Evolutionary conservation across 2,113 vertebrate species (phyloP).

Genomic region (Passerina amoena): DNA sequence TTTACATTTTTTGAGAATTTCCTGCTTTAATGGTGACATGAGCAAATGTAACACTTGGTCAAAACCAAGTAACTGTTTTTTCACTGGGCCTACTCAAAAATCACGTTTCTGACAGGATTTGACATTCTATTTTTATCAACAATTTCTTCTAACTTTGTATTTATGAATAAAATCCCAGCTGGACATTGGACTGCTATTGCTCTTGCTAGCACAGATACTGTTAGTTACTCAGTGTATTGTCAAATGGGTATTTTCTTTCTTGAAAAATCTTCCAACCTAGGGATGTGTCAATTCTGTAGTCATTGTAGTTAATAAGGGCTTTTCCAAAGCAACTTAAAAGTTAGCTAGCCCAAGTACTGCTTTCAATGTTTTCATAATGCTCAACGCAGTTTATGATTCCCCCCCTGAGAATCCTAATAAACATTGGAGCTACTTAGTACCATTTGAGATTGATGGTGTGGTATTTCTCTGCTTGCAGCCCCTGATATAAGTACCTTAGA

Average conservation of each 20-base stretch:
- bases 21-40: neutral
- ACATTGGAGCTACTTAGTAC: neutral
- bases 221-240: neutral
- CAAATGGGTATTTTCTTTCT: neutral
- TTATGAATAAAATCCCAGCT: neutral
- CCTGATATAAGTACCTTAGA: neutral
- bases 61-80: neutral
- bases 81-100: neutral
- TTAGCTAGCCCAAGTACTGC: neutral
- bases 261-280: neutral
- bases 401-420: neutral
- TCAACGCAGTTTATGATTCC: neutral
- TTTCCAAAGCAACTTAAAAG: neutral
- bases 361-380: neutral
- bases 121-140: neutral
- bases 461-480: neutral
- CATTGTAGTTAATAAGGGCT: neutral
- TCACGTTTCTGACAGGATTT: neutral
- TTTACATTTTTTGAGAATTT: neutral
- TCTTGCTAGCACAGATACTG: neutral
- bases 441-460: neutral
- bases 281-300: neutral
- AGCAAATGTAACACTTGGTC: neutral
- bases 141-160: neutral
- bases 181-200: neutral